Conservation (phyloP, 2,113 vertebrate species). For the Tympanuchus pallidicinctus region DNA sequence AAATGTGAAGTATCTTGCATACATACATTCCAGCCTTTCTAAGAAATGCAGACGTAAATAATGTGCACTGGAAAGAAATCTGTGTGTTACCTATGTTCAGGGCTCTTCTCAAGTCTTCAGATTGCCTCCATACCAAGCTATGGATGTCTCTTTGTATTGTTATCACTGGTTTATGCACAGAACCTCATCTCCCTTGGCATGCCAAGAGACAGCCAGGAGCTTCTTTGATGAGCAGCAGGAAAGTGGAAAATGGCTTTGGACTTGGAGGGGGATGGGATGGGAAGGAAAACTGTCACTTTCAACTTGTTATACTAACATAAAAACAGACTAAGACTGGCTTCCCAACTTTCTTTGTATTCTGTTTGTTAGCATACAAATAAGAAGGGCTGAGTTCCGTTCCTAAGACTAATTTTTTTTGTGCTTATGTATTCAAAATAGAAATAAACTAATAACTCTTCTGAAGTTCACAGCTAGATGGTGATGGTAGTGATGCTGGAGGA, state of each 20-base stretch:
- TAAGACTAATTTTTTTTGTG: neutral
- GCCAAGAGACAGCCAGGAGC: neutral
- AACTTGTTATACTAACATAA: neutral
- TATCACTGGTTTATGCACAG: neutral
- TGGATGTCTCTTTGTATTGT: neutral
- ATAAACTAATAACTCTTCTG: neutral
- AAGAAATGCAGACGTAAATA: neutral
- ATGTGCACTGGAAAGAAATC: neutral
- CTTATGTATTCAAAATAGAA: neutral
- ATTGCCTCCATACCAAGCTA: neutral
- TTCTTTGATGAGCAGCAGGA: neutral
- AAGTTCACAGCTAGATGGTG: conserved; percentile 2
- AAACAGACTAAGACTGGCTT: neutral
- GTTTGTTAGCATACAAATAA: conserved; percentile 4
- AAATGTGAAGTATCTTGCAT: neutral
- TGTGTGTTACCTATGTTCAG: neutral
- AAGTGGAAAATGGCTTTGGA: neutral
- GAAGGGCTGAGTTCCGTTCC: conserved; percentile 21
- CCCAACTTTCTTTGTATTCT: neutral
- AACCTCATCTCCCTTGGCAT: neutral
- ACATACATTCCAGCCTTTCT: neutral
- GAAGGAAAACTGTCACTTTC: neutral
- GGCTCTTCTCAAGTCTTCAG: neutral
- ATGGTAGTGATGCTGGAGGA: neutral
- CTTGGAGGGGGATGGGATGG: neutral